phyloP scores from a whole-genome alignment of 2,888 invertebrate species.

The Melieria omissa region DNA sequence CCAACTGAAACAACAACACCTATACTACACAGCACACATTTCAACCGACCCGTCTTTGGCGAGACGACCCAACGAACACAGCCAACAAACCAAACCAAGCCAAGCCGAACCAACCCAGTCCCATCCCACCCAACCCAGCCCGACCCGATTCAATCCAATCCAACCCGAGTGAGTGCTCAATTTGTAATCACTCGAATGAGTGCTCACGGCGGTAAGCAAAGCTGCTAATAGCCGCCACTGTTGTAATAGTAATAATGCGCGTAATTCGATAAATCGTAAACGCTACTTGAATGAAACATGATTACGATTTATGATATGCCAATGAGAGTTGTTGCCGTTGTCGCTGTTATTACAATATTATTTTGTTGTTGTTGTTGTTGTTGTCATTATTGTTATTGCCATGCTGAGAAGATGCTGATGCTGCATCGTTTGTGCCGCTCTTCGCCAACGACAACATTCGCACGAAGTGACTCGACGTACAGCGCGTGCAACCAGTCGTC shows the following conservation, averaged over 20 bases:
- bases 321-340: conserved; percentile 34
- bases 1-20: background rate
- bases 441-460: conserved; percentile 5
- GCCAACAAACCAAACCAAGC: conserved; percentile 20
- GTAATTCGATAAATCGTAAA: conserved; percentile 53
- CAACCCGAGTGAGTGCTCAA: conserved; percentile 24
- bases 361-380: conserved; percentile 31
- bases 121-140: conserved; percentile 20
- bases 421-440: background rate
- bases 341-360: conserved; percentile 12
- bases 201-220: conserved; percentile 35
- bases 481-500: conserved; percentile 14
- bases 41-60: too few relatives aligned
- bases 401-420: conserved; percentile 8
- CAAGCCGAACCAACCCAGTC: conserved; percentile 21
- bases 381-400: conserved; percentile 19
- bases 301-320: conserved; percentile 50
- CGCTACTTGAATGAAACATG: conserved; percentile 52
- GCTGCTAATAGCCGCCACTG: conserved; percentile 48
- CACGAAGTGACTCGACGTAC: conserved; percentile 18
- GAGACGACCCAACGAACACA: too few relatives aligned
- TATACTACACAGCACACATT: too few relatives aligned
- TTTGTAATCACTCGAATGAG: conserved; percentile 36
- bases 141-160: conserved; percentile 7
- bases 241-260: conserved; percentile 50